Base-by-base conservation (phyloP, 2,888 invertebrate species). In the Dryobotodes eremita region DNA sequence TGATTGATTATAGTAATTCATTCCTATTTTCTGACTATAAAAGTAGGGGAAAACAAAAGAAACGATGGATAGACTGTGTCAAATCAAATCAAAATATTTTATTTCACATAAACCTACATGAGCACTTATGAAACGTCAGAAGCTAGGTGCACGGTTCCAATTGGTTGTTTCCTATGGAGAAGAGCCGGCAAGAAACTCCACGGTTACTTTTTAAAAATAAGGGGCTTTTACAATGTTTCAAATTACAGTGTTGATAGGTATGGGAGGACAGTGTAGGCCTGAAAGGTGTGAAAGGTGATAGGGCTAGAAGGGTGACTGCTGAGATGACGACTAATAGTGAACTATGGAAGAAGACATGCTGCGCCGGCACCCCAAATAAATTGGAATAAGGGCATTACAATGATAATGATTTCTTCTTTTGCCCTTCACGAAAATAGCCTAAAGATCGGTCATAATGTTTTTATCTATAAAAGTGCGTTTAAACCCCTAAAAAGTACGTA, bases 1-100 rank as follows among this genome's bases (percentile, higher is more conserved):
- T 59, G 73, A 62, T 68, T 81, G 61, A 80, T 66, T 23, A 59
- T 13, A 66, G 31, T 17, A 61, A 61, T 79, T 48, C 17, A n/a
- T 61, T 61, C 15, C 23, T 11, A 23, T 73, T 53, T 20, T 46
- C 10, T 46, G 66, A 3, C n/a, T 46, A 17, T 42, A 46, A 6
- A 11, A n/a, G 6, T 26, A 13, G 68, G 20, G 26, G 48, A 26
- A 68, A 2, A 50, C 7, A 26, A 50, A 26, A 68, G 26, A 68
- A 68, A 26, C 1, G 26, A 20, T 48, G n/a, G 23, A 42, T 1
- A 15, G 6, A 48, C 26, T 20, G 7, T 36, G n/a, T n/a, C n/a
- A n/a, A n/a, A n/a, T n/a, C n/a, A n/a, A n/a, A n/a, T n/a, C n/a
- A n/a, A n/a, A n/a, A n/a, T n/a, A n/a, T n/a, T n/a, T n/a, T n/a